phyloP scores from a whole-genome alignment of 2,888 invertebrate species.

The Tiliacea aurago region DNA sequence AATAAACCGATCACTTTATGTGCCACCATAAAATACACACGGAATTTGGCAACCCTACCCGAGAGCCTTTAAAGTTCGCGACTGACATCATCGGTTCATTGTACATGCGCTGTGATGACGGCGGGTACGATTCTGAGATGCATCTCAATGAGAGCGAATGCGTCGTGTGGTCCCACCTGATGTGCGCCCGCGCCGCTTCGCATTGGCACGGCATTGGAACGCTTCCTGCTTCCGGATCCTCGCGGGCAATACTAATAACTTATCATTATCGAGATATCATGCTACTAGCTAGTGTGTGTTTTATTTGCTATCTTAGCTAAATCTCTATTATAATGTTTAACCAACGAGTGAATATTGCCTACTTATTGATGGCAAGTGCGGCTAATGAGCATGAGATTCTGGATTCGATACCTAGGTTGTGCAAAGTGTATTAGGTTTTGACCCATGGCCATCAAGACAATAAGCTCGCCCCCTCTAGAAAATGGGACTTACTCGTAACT shows the following conservation, averaged over 20 bases:
- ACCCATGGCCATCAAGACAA: background rate
- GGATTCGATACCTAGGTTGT: background rate
- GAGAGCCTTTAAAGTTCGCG: constrained; percentile 64
- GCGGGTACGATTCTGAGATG: constrained; percentile 66
- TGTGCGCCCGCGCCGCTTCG: constrained; percentile 71
- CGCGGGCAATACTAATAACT: constrained; percentile 83
- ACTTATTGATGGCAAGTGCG: background rate
- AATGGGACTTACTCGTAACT: background rate
- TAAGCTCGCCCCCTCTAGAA: background rate
- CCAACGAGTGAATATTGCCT: background rate
- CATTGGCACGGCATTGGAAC: constrained; percentile 76
- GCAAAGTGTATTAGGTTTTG: background rate
- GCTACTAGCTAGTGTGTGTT: constrained; percentile 23
- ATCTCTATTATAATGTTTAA: background rate
- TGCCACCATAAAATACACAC: constrained; percentile 30
- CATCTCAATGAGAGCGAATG: constrained; percentile 74
- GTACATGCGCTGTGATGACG: constrained; percentile 67
- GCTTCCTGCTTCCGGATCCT: constrained; percentile 87
- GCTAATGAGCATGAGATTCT: background rate
- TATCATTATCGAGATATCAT: constrained; percentile 67
- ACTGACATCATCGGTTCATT: constrained; percentile 72
- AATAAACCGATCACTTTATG: constrained; percentile 29
- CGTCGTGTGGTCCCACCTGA: constrained; percentile 67
- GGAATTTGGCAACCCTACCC: constrained; percentile 43
- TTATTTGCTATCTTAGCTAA: constrained; percentile 41